phyloP scores from a whole-genome alignment of 1,140 invertebrate species.

The Listronotus bonariensis region DNA sequence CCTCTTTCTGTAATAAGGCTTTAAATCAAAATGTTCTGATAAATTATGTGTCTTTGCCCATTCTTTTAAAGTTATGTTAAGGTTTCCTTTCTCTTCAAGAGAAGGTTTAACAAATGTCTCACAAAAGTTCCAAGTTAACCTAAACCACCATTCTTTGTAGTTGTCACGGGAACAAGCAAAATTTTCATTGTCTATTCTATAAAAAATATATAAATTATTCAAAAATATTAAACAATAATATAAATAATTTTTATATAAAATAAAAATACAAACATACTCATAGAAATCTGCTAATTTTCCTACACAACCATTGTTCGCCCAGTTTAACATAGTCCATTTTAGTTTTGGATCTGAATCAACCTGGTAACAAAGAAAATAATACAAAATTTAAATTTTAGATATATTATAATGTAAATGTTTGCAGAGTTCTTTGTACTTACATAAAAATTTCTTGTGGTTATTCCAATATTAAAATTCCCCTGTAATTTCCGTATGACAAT shows the following conservation, averaged over 20 bases:
- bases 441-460: constrained; percentile 48
- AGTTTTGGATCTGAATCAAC: constrained; percentile 45
- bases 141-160: constrained; percentile 46
- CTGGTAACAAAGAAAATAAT: too few species aligned
- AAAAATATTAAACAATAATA: too few species aligned
- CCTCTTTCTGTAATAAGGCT: constrained; percentile 3
- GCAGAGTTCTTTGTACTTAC: too few species aligned
- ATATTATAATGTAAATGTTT: too few species aligned
- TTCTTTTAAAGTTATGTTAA: constrained; percentile 5
- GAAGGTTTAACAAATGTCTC: constrained; percentile 38
- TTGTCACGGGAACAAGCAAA: constrained; percentile 40
- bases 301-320: constrained; percentile 44
- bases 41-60: constrained; percentile 21
- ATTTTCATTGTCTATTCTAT: constrained; percentile 43
- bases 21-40: not conserved
- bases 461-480: constrained; percentile 46
- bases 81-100: constrained; percentile 31
- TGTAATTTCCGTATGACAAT: constrained; percentile 41
- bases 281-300: constrained; percentile 46
- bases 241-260: too few species aligned
- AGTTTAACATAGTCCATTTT: constrained; percentile 48
- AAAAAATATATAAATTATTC: constrained; percentile 31
- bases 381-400: too few species aligned
- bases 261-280: constrained; percentile 41
- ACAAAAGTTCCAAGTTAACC: constrained; percentile 46